phyloP scores from a whole-genome alignment of 2,797 vertebrate genomes.

The Scolopax bukidnonensis region DNA sequence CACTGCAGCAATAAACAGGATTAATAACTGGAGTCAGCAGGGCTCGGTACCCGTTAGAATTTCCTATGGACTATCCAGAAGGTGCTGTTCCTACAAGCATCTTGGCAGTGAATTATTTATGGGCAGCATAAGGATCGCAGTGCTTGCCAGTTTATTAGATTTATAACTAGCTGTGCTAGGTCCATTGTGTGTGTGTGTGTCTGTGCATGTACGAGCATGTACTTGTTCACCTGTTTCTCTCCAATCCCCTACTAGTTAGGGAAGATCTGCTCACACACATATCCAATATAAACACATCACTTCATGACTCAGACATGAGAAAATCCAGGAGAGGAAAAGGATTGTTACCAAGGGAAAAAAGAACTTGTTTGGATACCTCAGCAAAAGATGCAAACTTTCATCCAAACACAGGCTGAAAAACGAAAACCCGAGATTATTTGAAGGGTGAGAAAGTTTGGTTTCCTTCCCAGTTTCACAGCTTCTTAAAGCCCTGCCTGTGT shows the following conservation, averaged over 20 bases:
- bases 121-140: constrained; percentile 51
- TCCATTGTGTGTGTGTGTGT: background rate
- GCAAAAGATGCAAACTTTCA: background rate
- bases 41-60: constrained; percentile 48
- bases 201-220: background rate
- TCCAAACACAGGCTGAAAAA: background rate
- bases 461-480: background rate
- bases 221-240: constrained; percentile 4
- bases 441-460: background rate
- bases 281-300: constrained; percentile 23
- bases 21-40: constrained; percentile 64
- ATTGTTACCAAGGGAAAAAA: background rate
- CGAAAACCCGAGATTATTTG: background rate
- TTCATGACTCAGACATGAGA: background rate
- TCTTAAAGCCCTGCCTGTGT: background rate
- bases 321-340: constrained; percentile 21
- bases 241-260: background rate
- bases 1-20: constrained; percentile 58
- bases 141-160: constrained; percentile 69
- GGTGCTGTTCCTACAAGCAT: constrained; percentile 63
- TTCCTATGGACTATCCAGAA: constrained; percentile 66
- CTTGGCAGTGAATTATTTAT: constrained; percentile 74
- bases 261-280: background rate
- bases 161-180: constrained; percentile 55
- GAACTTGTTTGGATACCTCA: background rate